Evolutionary conservation across 2,797 vertebrate genomes (phyloP), one percentile per base, ranked within the genome.

Genomic region (Staurois parvus): DNA sequence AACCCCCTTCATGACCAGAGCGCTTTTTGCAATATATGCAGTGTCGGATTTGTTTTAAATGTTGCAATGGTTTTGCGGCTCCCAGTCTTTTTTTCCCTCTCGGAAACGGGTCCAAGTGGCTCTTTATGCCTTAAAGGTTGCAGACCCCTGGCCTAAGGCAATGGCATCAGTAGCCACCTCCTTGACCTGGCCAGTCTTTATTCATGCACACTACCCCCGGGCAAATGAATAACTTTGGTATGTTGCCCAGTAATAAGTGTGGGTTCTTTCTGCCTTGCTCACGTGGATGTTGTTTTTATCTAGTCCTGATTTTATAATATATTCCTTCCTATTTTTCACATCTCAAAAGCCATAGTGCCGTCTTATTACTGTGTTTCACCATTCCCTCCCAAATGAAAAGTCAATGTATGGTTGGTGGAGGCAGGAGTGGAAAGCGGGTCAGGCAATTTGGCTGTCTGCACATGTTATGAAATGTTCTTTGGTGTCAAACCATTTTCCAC

Each of bases 361-460:
- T 40, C 34, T 78, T 64, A 79, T 79, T 48, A 68, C 1, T 62
- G 64, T 37, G 24, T 52, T 62, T 40, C 56, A 21, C 21, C 26
- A 48, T 69, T 79, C 28, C 59, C n/a, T 73, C 34, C n/a, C 37
- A 10, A 62, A 29, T 30, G 34, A 64, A 37, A 84, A 76, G 30
- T 56, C 66, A 76, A 28, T 19, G 37, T 64, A 26, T 59, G 64
- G 67, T 76, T 32, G 73, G 48, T 56, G 48, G 30, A 52, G 69
- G 75, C 77, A 78, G 77, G 59, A 77, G 68, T 84, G 76, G 82
- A 84, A 84, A 84, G 70, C 30, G 62, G 83, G 83, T 72, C 83
- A 84, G 8, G 45, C 67, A 62, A 77, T 84, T 78, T 72, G 45
- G n/a, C 83, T 70, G 67, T 78, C 74, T 62, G 75, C 24, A 72